These are phyloP conservation scores for Euwallacea similis DNA, from an alignment of 1,140 invertebrate species.

Conservation along the genomic window DNA sequence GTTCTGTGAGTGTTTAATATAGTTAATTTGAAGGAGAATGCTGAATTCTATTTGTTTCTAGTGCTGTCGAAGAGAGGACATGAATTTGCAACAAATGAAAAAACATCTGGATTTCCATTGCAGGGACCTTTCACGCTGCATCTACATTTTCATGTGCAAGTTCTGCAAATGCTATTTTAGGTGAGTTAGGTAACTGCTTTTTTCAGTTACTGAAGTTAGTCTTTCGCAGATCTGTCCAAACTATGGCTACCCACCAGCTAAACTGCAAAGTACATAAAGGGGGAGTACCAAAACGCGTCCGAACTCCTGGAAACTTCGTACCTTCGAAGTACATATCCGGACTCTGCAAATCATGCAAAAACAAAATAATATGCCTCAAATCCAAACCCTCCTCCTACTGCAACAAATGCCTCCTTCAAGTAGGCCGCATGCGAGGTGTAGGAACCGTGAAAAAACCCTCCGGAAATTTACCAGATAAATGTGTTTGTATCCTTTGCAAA, in stretches of 20 bases:
- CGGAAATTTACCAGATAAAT: conserved; percentile 15
- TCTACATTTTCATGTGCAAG: conserved; percentile 48
- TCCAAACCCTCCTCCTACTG: conserved; percentile 25
- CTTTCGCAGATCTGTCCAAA: conserved; percentile 38
- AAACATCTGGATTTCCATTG: conserved; percentile 44
- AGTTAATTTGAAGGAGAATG: not conserved
- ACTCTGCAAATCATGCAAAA: conserved; percentile 34
- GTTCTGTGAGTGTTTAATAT: conserved; percentile 16
- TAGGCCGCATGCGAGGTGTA: not conserved
- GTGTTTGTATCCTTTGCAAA: conserved; percentile 43
- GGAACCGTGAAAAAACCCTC: not conserved
- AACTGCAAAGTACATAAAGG: conserved; percentile 26
- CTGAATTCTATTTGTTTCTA: conserved; percentile 15
- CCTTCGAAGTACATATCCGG: conserved; percentile 28
- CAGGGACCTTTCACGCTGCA: conserved; percentile 36
- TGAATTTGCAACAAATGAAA: conserved; percentile 9
- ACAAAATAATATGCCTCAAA: conserved; percentile 32
- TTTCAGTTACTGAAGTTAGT: not conserved
- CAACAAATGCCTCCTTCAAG: conserved; percentile 23
- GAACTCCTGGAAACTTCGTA: not conserved
- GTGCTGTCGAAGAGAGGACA: conserved; percentile 14
- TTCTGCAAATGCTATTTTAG: conserved; percentile 47
- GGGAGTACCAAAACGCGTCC: not conserved
- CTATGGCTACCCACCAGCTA: conserved; percentile 43
- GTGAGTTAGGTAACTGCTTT: conserved; percentile 12